phyloP scores from a whole-genome alignment of 2,113 vertebrate species.

The Hyla sarda region DNA sequence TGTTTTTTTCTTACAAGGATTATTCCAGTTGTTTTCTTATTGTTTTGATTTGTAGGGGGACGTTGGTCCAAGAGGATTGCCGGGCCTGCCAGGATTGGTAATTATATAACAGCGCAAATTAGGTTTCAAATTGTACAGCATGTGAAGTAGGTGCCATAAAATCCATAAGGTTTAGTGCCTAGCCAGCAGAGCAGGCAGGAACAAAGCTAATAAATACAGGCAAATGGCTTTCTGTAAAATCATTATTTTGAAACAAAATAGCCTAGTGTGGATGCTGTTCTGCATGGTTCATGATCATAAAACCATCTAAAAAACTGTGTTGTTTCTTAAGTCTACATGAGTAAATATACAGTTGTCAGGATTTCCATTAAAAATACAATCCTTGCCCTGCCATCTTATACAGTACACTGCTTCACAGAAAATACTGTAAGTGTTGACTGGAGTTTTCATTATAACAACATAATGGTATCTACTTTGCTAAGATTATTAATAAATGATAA shows the following conservation, averaged over 20 bases:
- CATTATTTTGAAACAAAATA: constrained; percentile 58
- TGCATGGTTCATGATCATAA: constrained; percentile 57
- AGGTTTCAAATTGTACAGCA: constrained; percentile 58
- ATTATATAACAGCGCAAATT: constrained; percentile 68
- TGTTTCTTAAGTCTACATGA: constrained; percentile 40
- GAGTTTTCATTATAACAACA: background rate
- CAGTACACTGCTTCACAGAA: background rate
- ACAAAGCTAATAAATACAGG: constrained; percentile 59
- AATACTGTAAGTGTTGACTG: background rate
- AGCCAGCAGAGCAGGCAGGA: constrained; percentile 57
- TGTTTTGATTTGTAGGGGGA: constrained; percentile 74
- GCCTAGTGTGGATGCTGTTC: constrained; percentile 48
- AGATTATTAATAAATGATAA: background rate
- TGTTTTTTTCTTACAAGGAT: constrained; percentile 34
- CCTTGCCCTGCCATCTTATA: background rate
- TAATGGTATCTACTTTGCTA: background rate
- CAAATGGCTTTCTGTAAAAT: constrained; percentile 60
- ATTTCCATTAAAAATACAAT: background rate
- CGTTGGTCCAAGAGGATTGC: constrained; percentile 72
- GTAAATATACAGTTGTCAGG: constrained; percentile 42
- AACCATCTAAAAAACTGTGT: constrained; percentile 40
- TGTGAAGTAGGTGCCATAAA: constrained; percentile 59
- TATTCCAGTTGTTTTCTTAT: constrained; percentile 57
- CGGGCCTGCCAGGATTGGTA: constrained; percentile 75
- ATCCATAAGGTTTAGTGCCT: constrained; percentile 61